Evolutionary conservation across 2,113 vertebrate species (phyloP), one percentile per base, ranked within the genome.

Genomic region (Platysternon megacephalum): DNA sequence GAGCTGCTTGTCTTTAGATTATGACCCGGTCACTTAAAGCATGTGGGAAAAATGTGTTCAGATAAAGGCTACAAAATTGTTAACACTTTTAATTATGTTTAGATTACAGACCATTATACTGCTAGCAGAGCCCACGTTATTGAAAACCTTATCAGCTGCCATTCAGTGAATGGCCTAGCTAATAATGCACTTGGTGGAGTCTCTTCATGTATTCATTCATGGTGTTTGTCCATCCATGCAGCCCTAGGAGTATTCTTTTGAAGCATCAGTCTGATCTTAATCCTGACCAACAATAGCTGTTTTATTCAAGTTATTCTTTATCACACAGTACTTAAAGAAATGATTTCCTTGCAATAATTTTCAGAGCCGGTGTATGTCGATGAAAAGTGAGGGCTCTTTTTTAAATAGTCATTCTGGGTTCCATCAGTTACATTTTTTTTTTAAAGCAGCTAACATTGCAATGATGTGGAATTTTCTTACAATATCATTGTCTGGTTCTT

Each of bases 21-120:
- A 95, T 97, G 97, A 98, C 97, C 97, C 58, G 96, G 97, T 98
- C 97, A 97, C 95, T 94, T 48, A 97, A 98, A 97, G 97, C 97
- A 98, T 98, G 97, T 96, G 96, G 93, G 94, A 96, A 97, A 97
- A 98, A 95, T 97, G 97, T 74, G 72, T 94, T 93, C 94, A 95
- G 95, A 97, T 98, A 97, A 97, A 97, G 93, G 94, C 97, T 97
- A 96, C 95, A 96, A 95, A 97, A 97, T 97, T 97, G 95, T 97
- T 98, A 98, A 96, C 95, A 88, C 95, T 97, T 97, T 97, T 98
- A 95, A 98, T 98, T 98, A 98, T 72, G 85, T 95, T 96, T 94
- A 91, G 95, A 94, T 97, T 97, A 91, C 90, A 82, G 76, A 79
- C 93, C 90, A 81, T 95, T 95, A 79, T 86, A 87, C 92, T 92